Conservation (phyloP, 2,888 invertebrate species). For the Morpho helenor region DNA sequence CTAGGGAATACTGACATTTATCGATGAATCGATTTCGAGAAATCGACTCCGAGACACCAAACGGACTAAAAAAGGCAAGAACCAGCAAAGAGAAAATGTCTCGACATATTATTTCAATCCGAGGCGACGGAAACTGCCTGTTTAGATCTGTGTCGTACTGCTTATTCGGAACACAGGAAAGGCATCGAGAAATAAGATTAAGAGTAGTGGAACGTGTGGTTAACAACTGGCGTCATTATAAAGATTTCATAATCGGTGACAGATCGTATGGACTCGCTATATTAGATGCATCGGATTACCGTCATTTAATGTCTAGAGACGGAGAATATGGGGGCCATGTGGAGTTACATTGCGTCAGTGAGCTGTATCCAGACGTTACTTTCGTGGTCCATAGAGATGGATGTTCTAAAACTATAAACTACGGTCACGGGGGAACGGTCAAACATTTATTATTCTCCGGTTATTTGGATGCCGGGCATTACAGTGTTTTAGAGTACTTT, state of each 20-base stretch:
- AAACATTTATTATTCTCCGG: conserved; percentile 66
- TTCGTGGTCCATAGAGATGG: conserved; percentile 58
- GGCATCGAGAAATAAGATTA: conserved; percentile 56
- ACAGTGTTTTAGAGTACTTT: conserved; percentile 60
- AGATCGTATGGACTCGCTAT: conserved; percentile 52
- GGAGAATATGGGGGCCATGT: conserved; percentile 69
- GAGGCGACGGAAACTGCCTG: conserved; percentile 66
- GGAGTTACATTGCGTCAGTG: conserved; percentile 59
- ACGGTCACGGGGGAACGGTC: conserved; percentile 50
- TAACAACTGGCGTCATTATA: conserved; percentile 57
- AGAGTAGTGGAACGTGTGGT: conserved; percentile 56
- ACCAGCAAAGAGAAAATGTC: conserved; percentile 38
- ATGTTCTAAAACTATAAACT: conserved; percentile 53
- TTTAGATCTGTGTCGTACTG: conserved; percentile 62
- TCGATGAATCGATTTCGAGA: conserved; percentile 18
- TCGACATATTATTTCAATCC: conserved; percentile 50
- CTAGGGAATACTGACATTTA: conserved; percentile 10
- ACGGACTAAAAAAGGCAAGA: conserved; percentile 13
- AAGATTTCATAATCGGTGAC: conserved; percentile 66
- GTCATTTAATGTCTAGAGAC: conserved; percentile 54
- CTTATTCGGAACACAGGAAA: conserved; percentile 57
- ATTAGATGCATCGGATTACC: conserved; percentile 43
- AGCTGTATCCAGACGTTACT: conserved; percentile 53
- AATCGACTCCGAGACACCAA: conserved; percentile 16
- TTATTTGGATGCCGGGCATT: conserved; percentile 62